Evolutionary conservation across 2,797 vertebrate species (phyloP), one percentile per base, ranked within the genome.

Genomic region (Phataginus tetradactyla): DNA sequence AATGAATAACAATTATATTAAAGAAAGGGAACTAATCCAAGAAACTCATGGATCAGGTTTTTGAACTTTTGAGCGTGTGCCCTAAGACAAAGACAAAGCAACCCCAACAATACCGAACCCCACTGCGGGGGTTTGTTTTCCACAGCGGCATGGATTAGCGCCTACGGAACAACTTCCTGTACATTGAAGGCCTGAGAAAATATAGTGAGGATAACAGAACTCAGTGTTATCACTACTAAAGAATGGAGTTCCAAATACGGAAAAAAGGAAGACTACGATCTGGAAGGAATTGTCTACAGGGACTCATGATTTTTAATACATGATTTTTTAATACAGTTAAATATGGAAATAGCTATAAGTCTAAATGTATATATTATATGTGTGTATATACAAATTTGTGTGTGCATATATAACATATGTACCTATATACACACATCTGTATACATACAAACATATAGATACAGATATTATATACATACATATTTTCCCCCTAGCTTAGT

Each of bases 31-130:
- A 87, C 42, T 88, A 69, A 75, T 11, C 72, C 79, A 72, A 7
- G 3, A 79, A 59, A 69, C 42, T 55, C 68, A 27, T 25, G 39
- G 96, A 85, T 51, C 55, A 61, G 72, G 37, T 69, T 75, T 72
- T 34, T 49, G 53, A 91, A 93, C n/a, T 89, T 95, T 49, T 90
- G 79, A 89, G 53, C 49, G 72, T n/a, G 8, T 59, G 57, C 55
- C 66, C 63, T 75, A 39, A 79, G 55, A 69, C 69, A 86, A 94
- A 85, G 66, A 93, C 4, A 75, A 66, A 81, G 59, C 45, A 91
- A 71, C 39, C 37, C 68, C 45, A 89, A 63, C n/a, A 95, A 91
- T 61, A 42, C 15, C 69, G 42, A 75, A 89, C 53, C 72, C 74
- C 49, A 59, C 39, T 59, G 15, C 37, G 71, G 89, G 69, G 88